phyloP scores from a whole-genome alignment of 2,113 vertebrate genomes.

The Apteryx mantelli region DNA sequence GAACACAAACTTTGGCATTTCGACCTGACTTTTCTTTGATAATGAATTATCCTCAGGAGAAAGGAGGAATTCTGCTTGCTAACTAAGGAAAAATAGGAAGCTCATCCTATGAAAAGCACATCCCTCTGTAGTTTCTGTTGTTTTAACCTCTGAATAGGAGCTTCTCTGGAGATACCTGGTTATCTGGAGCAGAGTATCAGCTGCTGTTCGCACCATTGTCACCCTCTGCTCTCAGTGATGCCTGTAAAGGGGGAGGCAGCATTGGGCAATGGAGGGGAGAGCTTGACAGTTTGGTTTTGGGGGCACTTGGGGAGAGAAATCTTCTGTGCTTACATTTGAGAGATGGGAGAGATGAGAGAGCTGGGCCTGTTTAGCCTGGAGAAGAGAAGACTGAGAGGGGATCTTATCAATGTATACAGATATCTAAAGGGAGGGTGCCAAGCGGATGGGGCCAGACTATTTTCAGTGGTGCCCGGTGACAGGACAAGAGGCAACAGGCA shows the following conservation, averaged over 20 bases:
- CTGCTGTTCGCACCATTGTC: neutral
- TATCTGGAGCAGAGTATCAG: neutral
- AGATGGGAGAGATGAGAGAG: too few species aligned
- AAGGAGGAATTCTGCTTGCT: neutral
- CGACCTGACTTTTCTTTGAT: neutral
- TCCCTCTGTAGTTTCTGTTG: neutral
- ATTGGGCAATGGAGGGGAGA: neutral
- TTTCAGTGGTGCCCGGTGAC: too few species aligned
- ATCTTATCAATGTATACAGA: too few species aligned
- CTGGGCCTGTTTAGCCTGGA: too few species aligned
- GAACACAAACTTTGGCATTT: neutral
- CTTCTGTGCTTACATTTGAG: neutral
- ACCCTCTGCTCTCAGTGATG: neutral
- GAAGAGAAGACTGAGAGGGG: too few species aligned
- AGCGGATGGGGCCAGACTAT: too few species aligned
- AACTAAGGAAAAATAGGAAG: neutral
- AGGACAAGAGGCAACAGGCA: too few species aligned
- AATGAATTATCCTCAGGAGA: neutral
- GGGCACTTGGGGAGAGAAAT: rapidly evolving
- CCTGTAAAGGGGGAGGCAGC: neutral
- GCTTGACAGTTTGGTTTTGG: neutral
- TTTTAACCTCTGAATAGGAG: neutral
- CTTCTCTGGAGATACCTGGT: neutral
- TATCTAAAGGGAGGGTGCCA: too few species aligned
- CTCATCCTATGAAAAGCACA: neutral